Evolutionary conservation across 2,888 invertebrate species (phyloP), one percentile per base, ranked within the genome.

Genomic region (Torymus auratus): DNA sequence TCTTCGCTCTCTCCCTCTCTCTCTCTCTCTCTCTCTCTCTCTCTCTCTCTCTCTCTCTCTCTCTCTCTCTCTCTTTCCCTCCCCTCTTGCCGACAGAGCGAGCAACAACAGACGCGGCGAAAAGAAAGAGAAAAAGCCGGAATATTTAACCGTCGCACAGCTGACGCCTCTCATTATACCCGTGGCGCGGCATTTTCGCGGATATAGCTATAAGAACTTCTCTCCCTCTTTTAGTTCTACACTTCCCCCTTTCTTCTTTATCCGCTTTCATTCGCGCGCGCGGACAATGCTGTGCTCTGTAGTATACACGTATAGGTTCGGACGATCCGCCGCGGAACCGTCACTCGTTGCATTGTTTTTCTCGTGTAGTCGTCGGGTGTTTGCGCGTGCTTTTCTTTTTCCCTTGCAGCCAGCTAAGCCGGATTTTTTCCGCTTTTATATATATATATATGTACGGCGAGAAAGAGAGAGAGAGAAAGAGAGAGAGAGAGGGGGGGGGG

Each of bases 111-210:
- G n/a, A n/a, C n/a, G n/a, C n/a, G n/a, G n/a, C n/a, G n/a, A n/a
- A n/a, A 41, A 53, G 13, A 28, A 55, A 17, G 17, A 73, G 20
- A n/a, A 11, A 28, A 15, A 3, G 50, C 50, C 12, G 58, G 70
- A 70, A 70, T 70, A 70, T 70, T 70, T 70, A 70, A 70, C 58
- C 50, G 50, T 60, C 15, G 15, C 15, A 28, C 73, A 64, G 73
- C 73, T 73, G 73, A 55, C 65, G 73, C 50, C 56, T 56, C 73
- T 65, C 65, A 65, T 74, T 74, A 65, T 65, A 15, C 64, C 64
- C 23, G 20, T 2, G 17, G 41, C 23, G 56, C 23, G 56, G 56
- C 73, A n/a, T 73, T 73, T 56, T 71, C 50, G 58, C 70, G 50
- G 41, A 17, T 23, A 61, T 76, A 58, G 67, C 23, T 67, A 20